These are phyloP conservation scores for Heliconius sara DNA, from an alignment of 2,888 invertebrate genomes.

Conservation along the genomic window DNA sequence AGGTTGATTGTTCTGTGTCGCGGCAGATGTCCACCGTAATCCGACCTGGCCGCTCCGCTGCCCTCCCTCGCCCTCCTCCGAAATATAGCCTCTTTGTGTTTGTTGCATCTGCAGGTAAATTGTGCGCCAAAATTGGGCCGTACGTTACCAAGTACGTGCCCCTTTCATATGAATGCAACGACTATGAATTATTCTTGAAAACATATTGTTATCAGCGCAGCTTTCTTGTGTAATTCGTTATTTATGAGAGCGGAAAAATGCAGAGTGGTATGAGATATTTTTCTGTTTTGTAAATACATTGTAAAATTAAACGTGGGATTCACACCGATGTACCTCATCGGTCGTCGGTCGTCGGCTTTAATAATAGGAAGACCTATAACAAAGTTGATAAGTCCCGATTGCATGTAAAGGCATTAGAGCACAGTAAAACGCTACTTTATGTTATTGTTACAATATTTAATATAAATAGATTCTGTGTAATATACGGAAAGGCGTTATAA, in stretches of 20 bases:
- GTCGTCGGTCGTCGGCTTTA: conserved; percentile 39
- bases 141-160: conserved; percentile 69
- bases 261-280: conserved; percentile 44
- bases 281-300: conserved; percentile 37
- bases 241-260: conserved; percentile 50
- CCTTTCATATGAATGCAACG: conserved; percentile 71
- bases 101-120: conserved; percentile 84
- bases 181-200: conserved; percentile 78
- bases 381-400: conserved; percentile 36
- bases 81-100: conserved; percentile 80
- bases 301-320: conserved; percentile 27
- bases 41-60: conserved; percentile 63
- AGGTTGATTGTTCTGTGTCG: conserved; percentile 80
- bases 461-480: background rate
- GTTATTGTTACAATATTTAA: background rate
- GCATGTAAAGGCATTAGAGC: conserved; percentile 28
- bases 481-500: too few species aligned
- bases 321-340: background rate
- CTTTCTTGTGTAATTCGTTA: conserved; percentile 61
- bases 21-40: conserved; percentile 81
- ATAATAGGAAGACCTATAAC: conserved; percentile 42
- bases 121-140: conserved; percentile 79
- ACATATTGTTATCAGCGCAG: conserved; percentile 76
- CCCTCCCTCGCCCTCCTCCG: conserved; percentile 56
- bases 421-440: background rate